Evolutionary conservation across 2,888 invertebrate species (phyloP), one percentile per base, ranked within the genome.

Genomic region (Ophraella communa): DNA sequence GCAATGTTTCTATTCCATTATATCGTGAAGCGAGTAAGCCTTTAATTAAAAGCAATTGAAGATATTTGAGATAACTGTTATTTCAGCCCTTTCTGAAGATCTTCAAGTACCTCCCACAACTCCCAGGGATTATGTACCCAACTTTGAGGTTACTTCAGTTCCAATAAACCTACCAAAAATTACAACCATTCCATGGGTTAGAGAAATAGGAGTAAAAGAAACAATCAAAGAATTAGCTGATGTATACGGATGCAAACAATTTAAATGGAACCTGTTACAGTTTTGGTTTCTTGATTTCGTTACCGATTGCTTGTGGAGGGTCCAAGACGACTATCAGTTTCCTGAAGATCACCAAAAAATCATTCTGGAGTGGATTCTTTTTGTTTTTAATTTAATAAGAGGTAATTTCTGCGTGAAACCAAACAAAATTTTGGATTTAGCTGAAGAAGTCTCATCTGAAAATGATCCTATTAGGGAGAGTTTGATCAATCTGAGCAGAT

Each of bases 281-380:
- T 83, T 82, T 69, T 83, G 82, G 82, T 79, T 82, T 64, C 63
- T 83, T 58, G 83, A 83, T 72, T 75, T 82, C 11, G 64, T 82
- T 3, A 76, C 79, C 0, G 82, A 82, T 71, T 81, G 81, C 63
- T 65, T 82, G 14, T 82, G 82, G 82, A 78, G 76, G 65, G 62
- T 76, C 1, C 83, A 83, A 66, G 82, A 83, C 69, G 80, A 81
- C 55, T 82, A 73, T 69, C 70, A 75, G 39, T 79, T 82, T 65
- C 71, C 77, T 1, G 71, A 73, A 11, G 59, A 71, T 4, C 72
- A 79, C 35, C 83, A 82, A 66, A 80, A 76, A 64, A 66, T 75
- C 23, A 75, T 82, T 17, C 60, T 83, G 54, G 74, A 76, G 54
- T 83, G 82, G 82, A 57, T 82, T 27, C 45, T 79, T 18, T 79